Base-by-base conservation (phyloP, 1,140 invertebrate genomes). In the Lycorma delicatula region DNA sequence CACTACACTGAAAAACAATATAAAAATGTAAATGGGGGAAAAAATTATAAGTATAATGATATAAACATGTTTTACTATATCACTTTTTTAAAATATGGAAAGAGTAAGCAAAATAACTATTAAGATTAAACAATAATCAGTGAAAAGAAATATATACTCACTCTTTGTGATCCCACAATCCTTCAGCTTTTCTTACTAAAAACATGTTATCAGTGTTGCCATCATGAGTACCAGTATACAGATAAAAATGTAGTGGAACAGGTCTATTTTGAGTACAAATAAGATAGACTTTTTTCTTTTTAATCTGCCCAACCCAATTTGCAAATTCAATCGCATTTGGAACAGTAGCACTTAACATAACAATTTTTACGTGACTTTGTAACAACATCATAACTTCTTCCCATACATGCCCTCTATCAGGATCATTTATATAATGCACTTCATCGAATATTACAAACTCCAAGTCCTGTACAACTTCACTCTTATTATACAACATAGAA, bases 401-500 rank as follows among this genome's bases (percentile, higher is more conserved):
- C 97, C 97, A 99, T 1, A 99, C 97, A 67, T 99, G 94, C 16
- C 97, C 97, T 64, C 97, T 78, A 82, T 98, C 94, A 50, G 86
- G 82, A 77, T 99, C 92, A 72, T 98, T 99, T 47, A 99, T 93
- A 68, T 99, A 99, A 73, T 99, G 97, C 23, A 98, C 95, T 78
- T 99, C 97, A 74, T 99, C 97, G 72, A 99, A 99, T 65, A 99
- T 95, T 2, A 99, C 97, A 81, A 93, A 99, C 71, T 99, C 96
- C 46, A 99, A 76, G 75, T 99, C 96, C 54, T 93, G 79, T 2
- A 97, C 87, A 52, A 95, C 85, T 68, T 98, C 93, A 54, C 92
- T 54, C 1, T 38, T 26, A 36, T 60, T 62, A 34, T 62, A 48
- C 1, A 64, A 29, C 63, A 64, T 64, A n/a, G 63, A 64, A 91